Conservation (phyloP, 2,113 vertebrate genomes). For the Diglossa brunneiventris region DNA sequence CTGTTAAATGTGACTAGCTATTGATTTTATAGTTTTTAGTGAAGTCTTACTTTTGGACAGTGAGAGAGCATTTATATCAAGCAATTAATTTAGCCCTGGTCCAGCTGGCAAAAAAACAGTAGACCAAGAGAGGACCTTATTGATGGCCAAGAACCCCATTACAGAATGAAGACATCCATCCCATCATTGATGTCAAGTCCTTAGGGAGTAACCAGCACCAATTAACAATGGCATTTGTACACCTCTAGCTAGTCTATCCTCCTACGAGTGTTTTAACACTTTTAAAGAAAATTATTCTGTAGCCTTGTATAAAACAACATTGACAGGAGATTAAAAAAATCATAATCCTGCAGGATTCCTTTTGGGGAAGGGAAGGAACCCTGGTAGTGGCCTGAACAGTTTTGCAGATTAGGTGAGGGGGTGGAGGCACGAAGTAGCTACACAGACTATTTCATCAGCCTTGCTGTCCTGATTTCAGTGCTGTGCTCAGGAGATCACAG, state of each 20-base stretch:
- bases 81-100: background rate
- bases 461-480: background rate
- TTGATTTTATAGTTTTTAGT: background rate
- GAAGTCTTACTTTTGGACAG: background rate
- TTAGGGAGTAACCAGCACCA: background rate
- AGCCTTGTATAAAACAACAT: background rate
- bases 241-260: background rate
- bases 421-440: background rate
- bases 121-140: background rate
- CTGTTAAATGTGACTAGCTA: background rate
- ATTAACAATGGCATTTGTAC: background rate
- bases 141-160: background rate
- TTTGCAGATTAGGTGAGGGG: background rate
- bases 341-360: background rate
- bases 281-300: background rate
- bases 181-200: rapidly evolving
- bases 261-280: background rate
- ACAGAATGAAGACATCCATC: background rate
- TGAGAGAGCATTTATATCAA: background rate
- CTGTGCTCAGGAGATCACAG: background rate
- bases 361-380: background rate
- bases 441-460: background rate
- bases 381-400: background rate
- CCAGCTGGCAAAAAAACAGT: background rate
- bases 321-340: rapidly evolving